Percentiles rank a stretch among this genome's conserved stretches.
These are phyloP conservation scores for Gouania willdenowi DNA, from an alignment of 2,797 vertebrate genomes.

Conservation along the genomic window DNA sequence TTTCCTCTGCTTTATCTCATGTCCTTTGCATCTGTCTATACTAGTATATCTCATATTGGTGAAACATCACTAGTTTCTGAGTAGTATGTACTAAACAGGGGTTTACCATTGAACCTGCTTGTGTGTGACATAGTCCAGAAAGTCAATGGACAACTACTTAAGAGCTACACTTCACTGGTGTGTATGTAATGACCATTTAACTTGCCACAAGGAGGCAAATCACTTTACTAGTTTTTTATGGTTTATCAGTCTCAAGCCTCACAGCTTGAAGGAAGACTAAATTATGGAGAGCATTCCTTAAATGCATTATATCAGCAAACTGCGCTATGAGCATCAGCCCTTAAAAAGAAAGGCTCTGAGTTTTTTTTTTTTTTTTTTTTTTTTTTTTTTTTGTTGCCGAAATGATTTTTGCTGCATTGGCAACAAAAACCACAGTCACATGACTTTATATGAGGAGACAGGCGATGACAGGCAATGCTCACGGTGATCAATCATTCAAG, in stretches of 20 bases:
- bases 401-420: constrained; percentile 30
- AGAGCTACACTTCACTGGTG: constrained; percentile 11
- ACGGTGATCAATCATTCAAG: constrained; percentile 25
- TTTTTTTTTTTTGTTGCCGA: too few relatives aligned
- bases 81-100: constrained; percentile 14
- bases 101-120: constrained; percentile 34
- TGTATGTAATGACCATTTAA: constrained; percentile 44
- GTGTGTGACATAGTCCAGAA: constrained; percentile 20
- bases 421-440: constrained; percentile 17
- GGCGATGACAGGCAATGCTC: constrained; percentile 11
- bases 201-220: constrained; percentile 37
- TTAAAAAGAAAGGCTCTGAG: constrained; percentile 47
- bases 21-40: neutral
- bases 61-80: constrained; percentile 30
- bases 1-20: constrained; percentile 15
- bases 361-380: constrained; percentile 35
- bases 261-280: constrained; percentile 35
- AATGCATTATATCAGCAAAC: constrained; percentile 45
- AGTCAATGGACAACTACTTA: constrained; percentile 10
- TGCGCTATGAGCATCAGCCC: constrained; percentile 38
- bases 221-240: constrained; percentile 46
- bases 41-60: constrained; percentile 10
- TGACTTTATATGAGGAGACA: constrained; percentile 16
- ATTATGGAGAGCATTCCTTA: constrained; percentile 31
- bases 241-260: constrained; percentile 50